Base-by-base conservation (phyloP, 2,888 invertebrate genomes). In the Monoplex corrugatus region DNA sequence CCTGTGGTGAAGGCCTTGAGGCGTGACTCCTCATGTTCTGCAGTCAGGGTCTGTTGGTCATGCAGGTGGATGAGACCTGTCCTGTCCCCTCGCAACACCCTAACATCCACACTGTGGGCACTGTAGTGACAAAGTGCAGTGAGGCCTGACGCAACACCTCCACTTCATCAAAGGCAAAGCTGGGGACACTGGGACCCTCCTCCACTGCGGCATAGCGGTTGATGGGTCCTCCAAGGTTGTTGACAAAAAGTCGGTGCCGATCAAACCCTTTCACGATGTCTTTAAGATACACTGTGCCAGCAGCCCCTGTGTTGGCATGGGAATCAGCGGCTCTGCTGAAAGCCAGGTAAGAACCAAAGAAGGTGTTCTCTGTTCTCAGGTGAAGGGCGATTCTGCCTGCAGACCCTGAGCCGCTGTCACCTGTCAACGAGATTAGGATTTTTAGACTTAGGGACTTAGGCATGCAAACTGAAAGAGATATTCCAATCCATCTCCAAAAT, bases 281-380 rank as follows among this genome's bases (percentile, higher is more conserved):
- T 50, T 93, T 72, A 32, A 94, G 89, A 86, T 94, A 94, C 2
- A 94, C 93, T 8, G 94, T 93, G 5, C 94, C 94, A 16, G 92
- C 93, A 10, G 92, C 93, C 13, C 92, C 94, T 75, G 92, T 91
- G 83, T 90, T 89, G 23, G 43, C 88, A 1, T 87, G 88, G 68
- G 88, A 86, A 35, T 87, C 57, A 23, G 92, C 93, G 13, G 84
- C 86, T 10, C 93, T 93, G n/a, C 94, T 94, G 89, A 89, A 91
- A 0, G 91, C 92, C 57, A 89, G 82, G 85, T 90, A 94, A 0
- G 87, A 86, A 6, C 94, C 94, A n/a, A 92, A 91, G 91, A 91
- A 94, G 50, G 89, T 86, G 43, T 93, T 93, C 75, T 90, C 88
- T 32, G 85, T 84, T 3, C 82, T 87, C 44, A 92, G 90, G 63